Percentiles rank a stretch among this genome's conserved stretches.
phyloP scores from a whole-genome alignment of 2,113 vertebrate genomes.

The Pseudonaja textilis region DNA sequence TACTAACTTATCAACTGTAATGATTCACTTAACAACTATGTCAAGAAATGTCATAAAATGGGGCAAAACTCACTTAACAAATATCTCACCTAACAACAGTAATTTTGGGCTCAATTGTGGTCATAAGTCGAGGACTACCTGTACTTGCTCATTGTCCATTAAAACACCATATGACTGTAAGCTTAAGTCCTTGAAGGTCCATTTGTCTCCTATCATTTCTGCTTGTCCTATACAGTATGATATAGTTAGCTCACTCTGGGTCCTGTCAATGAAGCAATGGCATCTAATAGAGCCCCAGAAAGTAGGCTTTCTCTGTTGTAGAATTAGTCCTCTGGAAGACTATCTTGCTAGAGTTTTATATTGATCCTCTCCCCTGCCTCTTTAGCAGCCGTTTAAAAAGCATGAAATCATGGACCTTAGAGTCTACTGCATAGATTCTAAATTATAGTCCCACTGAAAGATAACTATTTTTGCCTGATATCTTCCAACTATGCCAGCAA shows the following conservation, averaged over 20 bases:
- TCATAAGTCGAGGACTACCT: neutral
- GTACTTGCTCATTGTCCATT: neutral
- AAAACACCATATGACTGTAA: neutral
- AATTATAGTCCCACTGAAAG: neutral
- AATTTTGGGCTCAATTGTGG: neutral
- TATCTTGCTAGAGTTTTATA: neutral
- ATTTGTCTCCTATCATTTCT: neutral
- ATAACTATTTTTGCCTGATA: neutral
- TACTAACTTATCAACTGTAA: too few relatives aligned
- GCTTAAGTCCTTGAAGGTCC: neutral
- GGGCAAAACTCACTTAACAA: too few relatives aligned
- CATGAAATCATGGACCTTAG: neutral
- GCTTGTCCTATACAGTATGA: neutral
- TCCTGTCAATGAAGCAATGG: neutral
- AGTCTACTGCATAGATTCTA: neutral
- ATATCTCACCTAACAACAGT: too few relatives aligned
- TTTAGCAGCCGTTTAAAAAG: neutral
- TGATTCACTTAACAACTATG: too few relatives aligned
- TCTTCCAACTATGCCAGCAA: neutral
- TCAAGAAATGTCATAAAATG: too few relatives aligned
- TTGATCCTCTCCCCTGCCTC: neutral
- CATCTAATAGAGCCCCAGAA: neutral
- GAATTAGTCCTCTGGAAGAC: neutral
- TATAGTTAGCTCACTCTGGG: neutral
- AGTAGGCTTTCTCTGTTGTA: neutral